A percentile compares a stretch with the other conserved stretches of the same genome.
phyloP scores from a whole-genome alignment of 1,140 invertebrate genomes.

The Zaprionus nigranus region DNA sequence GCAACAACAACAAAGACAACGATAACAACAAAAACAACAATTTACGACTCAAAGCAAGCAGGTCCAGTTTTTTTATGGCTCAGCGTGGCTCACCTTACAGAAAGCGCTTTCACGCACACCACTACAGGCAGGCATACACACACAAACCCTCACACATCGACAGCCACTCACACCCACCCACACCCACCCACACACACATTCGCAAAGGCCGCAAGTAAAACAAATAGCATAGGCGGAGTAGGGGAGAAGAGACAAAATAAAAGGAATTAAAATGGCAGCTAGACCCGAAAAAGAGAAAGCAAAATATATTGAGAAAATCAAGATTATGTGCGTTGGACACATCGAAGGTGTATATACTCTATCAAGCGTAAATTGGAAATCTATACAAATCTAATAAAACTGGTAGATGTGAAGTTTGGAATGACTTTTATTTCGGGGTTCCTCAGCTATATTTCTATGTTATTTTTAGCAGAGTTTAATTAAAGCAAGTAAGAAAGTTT shows the following conservation, averaged over 20 bases:
- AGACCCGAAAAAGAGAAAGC: neutral
- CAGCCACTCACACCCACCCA: neutral
- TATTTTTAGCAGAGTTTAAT: no score
- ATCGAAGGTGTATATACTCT: neutral
- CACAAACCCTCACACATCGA: constrained; percentile 13
- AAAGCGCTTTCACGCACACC: constrained; percentile 18
- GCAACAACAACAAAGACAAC: constrained; percentile 7
- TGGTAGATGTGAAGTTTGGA: no score
- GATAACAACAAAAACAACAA: constrained; percentile 61
- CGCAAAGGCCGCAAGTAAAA: constrained; percentile 17
- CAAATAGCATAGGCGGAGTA: constrained; percentile 9
- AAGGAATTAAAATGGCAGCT: constrained; percentile 20
- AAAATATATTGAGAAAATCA: constrained; percentile 17
- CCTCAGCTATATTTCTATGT: no score
- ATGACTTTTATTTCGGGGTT: no score
- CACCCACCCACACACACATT: constrained; percentile 16
- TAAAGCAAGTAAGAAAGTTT: no score
- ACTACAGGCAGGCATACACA: constrained; percentile 10
- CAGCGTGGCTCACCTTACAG: constrained; percentile 45
- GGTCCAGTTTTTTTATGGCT: constrained; percentile 61
- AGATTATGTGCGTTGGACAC: constrained; percentile 3
- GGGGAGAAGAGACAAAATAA: constrained; percentile 6
- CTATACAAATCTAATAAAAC: neutral
- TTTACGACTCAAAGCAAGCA: constrained; percentile 65
- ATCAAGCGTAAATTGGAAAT: neutral